phyloP scores from a whole-genome alignment of 1,140 invertebrate genomes.

The Rhynchophorus ferrugineus region DNA sequence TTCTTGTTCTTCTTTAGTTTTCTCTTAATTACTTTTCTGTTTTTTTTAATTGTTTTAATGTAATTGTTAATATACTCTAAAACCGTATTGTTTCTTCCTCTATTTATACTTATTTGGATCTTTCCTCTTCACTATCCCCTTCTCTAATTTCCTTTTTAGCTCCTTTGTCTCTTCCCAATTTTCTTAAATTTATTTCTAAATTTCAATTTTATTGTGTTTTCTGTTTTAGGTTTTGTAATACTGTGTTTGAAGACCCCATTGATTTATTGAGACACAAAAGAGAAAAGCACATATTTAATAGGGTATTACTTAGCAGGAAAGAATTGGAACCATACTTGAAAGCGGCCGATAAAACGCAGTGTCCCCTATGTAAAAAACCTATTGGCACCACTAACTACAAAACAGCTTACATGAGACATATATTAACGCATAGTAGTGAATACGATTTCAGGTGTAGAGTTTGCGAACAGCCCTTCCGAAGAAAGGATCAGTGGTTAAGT shows the following conservation, averaged over 20 bases:
- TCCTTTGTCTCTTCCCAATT: too few relatives aligned
- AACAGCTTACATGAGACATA: constrained; percentile 25
- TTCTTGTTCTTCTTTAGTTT: too few relatives aligned
- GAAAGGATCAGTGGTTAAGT: constrained; percentile 25
- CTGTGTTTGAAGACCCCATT: constrained; percentile 20
- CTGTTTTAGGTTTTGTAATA: constrained; percentile 11
- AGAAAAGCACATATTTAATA: constrained; percentile 17
- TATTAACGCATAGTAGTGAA: constrained; percentile 22
- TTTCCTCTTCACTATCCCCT: too few relatives aligned
- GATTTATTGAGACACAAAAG: constrained; percentile 26
- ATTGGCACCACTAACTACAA: constrained; percentile 15
- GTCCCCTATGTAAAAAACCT: constrained; percentile 27
- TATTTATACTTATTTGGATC: too few relatives aligned
- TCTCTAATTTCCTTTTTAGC: too few relatives aligned
- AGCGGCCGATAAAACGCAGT: constrained; percentile 15
- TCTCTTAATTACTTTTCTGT: too few relatives aligned
- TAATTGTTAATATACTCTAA: too few relatives aligned
- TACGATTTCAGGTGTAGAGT: constrained; percentile 21
- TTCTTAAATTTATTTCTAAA: too few relatives aligned
- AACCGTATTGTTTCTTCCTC: too few relatives aligned
- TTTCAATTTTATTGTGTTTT: too few relatives aligned
- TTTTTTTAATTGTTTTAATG: too few relatives aligned
- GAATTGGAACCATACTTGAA: constrained; percentile 25
- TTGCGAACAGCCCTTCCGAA: constrained; percentile 26
- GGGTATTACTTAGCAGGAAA: constrained; percentile 15